Conservation (phyloP, 2,888 invertebrate genomes). For the Parthenolecanium corni region DNA sequence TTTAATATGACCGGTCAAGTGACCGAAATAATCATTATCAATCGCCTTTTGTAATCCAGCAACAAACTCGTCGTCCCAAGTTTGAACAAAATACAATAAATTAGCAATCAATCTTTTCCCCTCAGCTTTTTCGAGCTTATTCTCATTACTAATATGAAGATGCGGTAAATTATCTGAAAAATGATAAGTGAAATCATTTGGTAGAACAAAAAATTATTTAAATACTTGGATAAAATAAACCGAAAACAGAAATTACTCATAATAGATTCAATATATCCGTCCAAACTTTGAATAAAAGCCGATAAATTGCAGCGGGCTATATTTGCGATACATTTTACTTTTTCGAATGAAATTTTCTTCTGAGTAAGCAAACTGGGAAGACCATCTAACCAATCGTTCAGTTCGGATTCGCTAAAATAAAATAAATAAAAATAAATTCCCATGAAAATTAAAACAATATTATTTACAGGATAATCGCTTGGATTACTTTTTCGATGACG, state of each 20-base stretch:
- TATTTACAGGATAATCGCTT: neutral
- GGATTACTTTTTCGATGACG: neutral
- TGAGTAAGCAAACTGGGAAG: conserved; percentile 47
- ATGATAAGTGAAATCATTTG: too few relatives aligned
- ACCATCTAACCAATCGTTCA: conserved; percentile 42
- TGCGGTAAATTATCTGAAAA: conserved; percentile 28
- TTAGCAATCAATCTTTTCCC: conserved; percentile 30
- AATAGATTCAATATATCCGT: conserved; percentile 36
- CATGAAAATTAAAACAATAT: conserved; percentile 20
- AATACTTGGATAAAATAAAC: too few relatives aligned
- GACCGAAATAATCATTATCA: conserved; percentile 4
- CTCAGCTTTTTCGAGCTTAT: conserved; percentile 26
- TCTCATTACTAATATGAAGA: conserved; percentile 25
- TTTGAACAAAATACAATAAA: conserved; percentile 30
- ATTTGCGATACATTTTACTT: conserved; percentile 47
- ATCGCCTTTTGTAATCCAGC: conserved; percentile 10
- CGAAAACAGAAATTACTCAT: too few relatives aligned
- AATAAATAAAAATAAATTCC: conserved; percentile 12
- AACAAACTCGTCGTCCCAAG: conserved; percentile 22
- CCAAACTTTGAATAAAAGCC: conserved; percentile 28
- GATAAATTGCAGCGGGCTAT: conserved; percentile 47
- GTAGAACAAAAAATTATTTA: too few relatives aligned
- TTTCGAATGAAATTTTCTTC: conserved; percentile 43
- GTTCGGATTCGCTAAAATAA: conserved; percentile 16
- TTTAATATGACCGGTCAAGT: conserved; percentile 6